A percentile compares a stretch with the other conserved stretches of the same genome.
Conservation (phyloP, 2,888 invertebrate species). For the Acheta domesticus region DNA sequence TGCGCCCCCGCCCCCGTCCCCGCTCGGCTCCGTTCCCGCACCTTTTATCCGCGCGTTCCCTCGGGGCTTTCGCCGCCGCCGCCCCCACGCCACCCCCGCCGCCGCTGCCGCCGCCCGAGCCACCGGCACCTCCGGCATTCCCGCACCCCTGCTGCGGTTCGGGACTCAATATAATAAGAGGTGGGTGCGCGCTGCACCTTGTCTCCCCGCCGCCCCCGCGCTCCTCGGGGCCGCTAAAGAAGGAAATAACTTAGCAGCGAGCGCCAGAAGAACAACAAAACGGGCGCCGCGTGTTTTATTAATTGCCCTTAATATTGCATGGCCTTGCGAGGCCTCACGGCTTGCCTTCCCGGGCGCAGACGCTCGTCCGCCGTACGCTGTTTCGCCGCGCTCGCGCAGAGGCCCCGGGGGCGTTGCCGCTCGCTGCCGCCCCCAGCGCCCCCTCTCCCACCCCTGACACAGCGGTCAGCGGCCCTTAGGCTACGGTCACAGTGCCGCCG, state of each 20-base stretch:
- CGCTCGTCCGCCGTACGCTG: too few relatives aligned
- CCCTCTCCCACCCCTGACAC: background rate
- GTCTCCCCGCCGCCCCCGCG: background rate
- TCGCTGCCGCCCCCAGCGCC: background rate
- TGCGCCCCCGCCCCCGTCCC: too few relatives aligned
- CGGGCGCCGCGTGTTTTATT: background rate
- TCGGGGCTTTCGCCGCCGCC: too few relatives aligned
- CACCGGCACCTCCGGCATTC: too few relatives aligned
- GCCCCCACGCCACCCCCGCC: too few relatives aligned
- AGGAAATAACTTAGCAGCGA: background rate
- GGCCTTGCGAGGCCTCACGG: background rate
- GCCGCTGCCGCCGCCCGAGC: too few relatives aligned
- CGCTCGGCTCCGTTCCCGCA: too few relatives aligned
- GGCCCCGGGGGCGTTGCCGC: background rate
- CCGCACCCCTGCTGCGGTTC: background rate
- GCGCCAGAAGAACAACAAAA: constrained; percentile 1
- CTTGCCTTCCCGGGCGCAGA: too few relatives aligned
- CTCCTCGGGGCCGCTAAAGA: background rate
- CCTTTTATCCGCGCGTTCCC: too few relatives aligned
- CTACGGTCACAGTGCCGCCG: too few relatives aligned
- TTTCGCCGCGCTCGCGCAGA: too few relatives aligned
- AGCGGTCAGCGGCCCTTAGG: too few relatives aligned
- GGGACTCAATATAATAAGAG: background rate
- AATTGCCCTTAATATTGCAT: background rate
- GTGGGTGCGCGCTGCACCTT: background rate